These are phyloP conservation scores for Megaceryle torquata DNA, from an alignment of 2,113 vertebrate genomes.

Conservation along the genomic window DNA sequence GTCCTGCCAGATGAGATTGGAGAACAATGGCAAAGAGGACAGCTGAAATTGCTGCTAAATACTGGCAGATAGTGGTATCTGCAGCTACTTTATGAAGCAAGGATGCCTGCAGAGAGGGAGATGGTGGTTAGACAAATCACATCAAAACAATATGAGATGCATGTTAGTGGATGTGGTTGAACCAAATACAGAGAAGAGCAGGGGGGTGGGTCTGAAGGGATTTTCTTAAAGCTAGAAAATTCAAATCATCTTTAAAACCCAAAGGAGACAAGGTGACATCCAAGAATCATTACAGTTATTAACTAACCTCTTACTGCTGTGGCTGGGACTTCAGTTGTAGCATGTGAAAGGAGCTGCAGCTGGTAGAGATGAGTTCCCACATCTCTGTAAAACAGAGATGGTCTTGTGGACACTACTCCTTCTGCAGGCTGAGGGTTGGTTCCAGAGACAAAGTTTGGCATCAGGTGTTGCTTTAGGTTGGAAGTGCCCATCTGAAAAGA, in stretches of 20 bases:
- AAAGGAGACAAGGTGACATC: not conserved
- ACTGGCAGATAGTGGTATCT: not conserved
- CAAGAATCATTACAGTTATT: not conserved
- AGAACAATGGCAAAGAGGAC: not conserved
- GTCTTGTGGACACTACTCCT: not conserved
- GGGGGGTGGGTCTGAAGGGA: not conserved
- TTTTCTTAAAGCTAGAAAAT: not conserved
- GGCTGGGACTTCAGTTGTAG: not conserved
- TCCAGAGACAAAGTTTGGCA: not conserved
- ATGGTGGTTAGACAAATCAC: not conserved
- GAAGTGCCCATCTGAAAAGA: not conserved
- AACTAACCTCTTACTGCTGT: not conserved
- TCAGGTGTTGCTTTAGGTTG: not conserved
- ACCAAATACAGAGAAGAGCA: not conserved
- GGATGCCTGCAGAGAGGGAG: not conserved
- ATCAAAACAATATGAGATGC: not conserved
- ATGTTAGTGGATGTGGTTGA: not conserved
- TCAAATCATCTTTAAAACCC: not conserved
- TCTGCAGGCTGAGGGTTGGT: not conserved
- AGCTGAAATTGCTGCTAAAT: constrained; percentile 8
- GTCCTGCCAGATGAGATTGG: not conserved
- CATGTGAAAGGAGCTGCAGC: not conserved
- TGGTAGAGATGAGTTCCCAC: not conserved
- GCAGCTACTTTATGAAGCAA: not conserved
- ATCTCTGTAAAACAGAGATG: not conserved